Conservation (phyloP, 2,113 vertebrate species). For the Mandrillus leucophaeus region DNA sequence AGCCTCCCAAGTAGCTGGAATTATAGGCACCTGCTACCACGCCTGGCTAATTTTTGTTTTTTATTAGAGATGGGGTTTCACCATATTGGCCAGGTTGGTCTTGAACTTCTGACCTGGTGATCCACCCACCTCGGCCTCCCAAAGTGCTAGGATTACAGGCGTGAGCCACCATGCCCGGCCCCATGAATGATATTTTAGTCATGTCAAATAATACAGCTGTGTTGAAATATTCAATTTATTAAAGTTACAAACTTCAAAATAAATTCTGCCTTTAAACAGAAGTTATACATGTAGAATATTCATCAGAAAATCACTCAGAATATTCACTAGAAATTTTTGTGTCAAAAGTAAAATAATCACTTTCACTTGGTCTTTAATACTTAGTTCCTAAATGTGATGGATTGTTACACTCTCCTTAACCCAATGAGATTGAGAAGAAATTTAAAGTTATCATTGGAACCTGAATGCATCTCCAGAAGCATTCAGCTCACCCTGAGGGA, state of each 20-base stretch:
- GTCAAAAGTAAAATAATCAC: background rate
- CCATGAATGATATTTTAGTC: background rate
- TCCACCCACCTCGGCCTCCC: too few species aligned
- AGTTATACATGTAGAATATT: background rate
- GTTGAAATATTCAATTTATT: background rate
- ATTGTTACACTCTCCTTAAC: background rate
- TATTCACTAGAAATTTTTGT: background rate
- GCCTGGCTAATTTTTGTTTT: too few species aligned
- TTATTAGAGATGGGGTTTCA: too few species aligned
- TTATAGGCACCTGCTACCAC: too few species aligned
- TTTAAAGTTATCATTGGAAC: background rate
- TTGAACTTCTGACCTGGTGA: too few species aligned
- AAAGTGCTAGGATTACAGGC: too few species aligned
- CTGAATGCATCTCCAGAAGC: background rate
- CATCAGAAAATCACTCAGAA: background rate
- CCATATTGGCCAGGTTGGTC: too few species aligned
- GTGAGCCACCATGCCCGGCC: too few species aligned
- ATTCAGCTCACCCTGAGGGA: background rate
- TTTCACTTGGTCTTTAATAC: background rate
- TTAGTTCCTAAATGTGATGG: background rate
- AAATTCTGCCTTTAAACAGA: background rate
- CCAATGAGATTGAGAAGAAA: background rate
- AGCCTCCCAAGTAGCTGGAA: too few species aligned
- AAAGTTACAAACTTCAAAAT: slow-evolving; percentile 19
- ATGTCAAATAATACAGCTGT: background rate